Percentiles rank a stretch among this genome's conserved stretches.
Evolutionary conservation across 2,888 invertebrate species (phyloP).

Genomic region (Parasteatoda lunata): DNA sequence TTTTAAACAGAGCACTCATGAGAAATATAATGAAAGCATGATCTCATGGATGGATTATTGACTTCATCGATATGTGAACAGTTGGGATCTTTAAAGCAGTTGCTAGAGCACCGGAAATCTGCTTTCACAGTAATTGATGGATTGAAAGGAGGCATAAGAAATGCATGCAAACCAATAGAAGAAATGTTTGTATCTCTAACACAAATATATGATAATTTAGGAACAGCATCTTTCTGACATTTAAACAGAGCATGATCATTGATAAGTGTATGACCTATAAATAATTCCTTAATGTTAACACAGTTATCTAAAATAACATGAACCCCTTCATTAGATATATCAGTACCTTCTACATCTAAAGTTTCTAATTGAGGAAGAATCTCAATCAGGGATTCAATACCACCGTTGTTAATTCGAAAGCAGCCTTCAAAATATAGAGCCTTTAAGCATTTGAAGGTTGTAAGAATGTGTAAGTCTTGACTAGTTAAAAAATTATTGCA

Average conservation of each 20-base stretch:
- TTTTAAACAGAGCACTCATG: no score
- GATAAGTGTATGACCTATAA: conserved; percentile 35
- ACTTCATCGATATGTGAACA: not conserved
- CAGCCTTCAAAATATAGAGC: conserved; percentile 46
- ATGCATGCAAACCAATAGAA: conserved; percentile 20
- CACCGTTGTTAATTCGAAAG: conserved; percentile 57
- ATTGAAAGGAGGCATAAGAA: conserved; percentile 8
- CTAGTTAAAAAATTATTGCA: conserved; percentile 52
- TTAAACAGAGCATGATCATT: conserved; percentile 10
- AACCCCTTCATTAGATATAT: conserved; percentile 59
- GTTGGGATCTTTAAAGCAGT: not conserved
- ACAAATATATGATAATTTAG: conserved; percentile 14
- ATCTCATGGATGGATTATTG: no score
- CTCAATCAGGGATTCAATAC: conserved; percentile 38
- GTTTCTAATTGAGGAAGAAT: conserved; percentile 55
- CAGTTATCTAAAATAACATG: conserved; percentile 20
- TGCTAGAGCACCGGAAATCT: not conserved
- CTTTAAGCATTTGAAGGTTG: conserved; percentile 13
- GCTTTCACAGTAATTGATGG: conserved; percentile 14
- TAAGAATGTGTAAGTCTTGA: conserved; percentile 31
- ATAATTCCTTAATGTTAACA: conserved; percentile 29
- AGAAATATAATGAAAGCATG: no score
- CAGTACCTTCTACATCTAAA: conserved; percentile 63
- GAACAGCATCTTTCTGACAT: not conserved
- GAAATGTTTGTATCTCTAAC: conserved; percentile 32